Evolutionary conservation across 2,888 invertebrate species (phyloP).

Genomic region (Tachystola acroxantha): DNA sequence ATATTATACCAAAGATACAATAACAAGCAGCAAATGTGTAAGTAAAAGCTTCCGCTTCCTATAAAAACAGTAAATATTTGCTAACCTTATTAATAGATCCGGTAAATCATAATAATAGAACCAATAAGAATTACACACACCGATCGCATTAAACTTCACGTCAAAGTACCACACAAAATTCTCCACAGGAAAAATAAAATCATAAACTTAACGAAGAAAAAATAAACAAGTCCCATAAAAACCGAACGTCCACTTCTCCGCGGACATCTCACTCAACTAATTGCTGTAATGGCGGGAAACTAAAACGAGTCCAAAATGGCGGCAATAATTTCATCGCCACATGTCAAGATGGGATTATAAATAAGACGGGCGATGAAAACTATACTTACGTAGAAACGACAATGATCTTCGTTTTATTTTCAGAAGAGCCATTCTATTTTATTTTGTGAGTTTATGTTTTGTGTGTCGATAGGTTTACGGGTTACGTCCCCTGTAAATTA

Average conservation of each 20-base stretch:
- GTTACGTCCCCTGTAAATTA: no score
- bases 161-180: conserved; percentile 1
- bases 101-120: no score
- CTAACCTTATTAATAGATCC: no score
- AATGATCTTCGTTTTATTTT: conserved; percentile 65
- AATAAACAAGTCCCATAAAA: conserved; percentile 56
- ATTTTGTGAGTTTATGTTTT: conserved; percentile 7
- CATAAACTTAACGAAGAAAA: conserved; percentile 27
- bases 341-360: conserved; percentile 65
- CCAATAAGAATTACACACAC: no score
- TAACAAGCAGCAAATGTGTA: no score
- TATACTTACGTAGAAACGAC: conserved; percentile 64
- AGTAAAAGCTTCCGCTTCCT: no score
- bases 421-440: conserved; percentile 19
- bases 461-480: conserved; percentile 2
- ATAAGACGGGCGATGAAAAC: conserved; percentile 70
- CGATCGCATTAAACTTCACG: no score
- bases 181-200: conserved; percentile 10
- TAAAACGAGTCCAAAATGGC: conserved; percentile 59
- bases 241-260: conserved; percentile 51
- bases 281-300: conserved; percentile 71
- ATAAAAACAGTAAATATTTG: no score
- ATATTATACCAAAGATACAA: no score
- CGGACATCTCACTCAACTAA: conserved; percentile 78
- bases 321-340: conserved; percentile 60